Percentiles rank a stretch among this genome's conserved stretches.
phyloP scores from a whole-genome alignment of 1,140 invertebrate species.

The Spodoptera litura region DNA sequence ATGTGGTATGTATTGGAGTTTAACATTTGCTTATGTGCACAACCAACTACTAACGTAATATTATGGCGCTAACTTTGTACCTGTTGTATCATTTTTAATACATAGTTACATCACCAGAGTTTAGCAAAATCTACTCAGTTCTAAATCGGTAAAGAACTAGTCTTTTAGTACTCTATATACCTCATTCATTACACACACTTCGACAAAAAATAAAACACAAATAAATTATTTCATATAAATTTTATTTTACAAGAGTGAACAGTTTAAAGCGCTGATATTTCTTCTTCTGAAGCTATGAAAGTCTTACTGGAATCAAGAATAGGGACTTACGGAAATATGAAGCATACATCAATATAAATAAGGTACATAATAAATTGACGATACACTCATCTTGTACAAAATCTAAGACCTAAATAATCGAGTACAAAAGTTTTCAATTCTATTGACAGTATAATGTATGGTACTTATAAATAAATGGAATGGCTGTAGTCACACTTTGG shows the following conservation, averaged over 20 bases:
- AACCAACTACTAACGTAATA: too few relatives aligned
- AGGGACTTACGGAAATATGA: constrained; percentile 8
- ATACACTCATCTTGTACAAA: constrained; percentile 50
- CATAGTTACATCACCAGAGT: too few relatives aligned
- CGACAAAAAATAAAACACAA: background rate
- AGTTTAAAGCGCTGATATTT: constrained; percentile 53
- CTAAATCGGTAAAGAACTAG: too few relatives aligned
- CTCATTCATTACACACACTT: too few relatives aligned
- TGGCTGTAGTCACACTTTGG: constrained; percentile 31
- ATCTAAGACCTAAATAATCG: constrained; percentile 52
- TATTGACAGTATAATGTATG: constrained; percentile 18
- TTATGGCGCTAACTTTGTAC: too few relatives aligned
- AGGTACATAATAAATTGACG: constrained; percentile 10
- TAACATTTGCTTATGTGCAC: too few relatives aligned
- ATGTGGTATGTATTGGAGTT: too few relatives aligned
- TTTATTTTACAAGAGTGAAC: constrained; percentile 48
- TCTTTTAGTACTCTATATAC: too few relatives aligned
- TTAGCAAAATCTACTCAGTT: too few relatives aligned
- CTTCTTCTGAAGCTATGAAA: constrained; percentile 45
- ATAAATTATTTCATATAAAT: constrained; percentile 35
- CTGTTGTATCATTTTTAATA: too few relatives aligned
- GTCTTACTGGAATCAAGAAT: constrained; percentile 24
- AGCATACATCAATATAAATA: constrained; percentile 14
- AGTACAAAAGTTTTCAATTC: constrained; percentile 51
- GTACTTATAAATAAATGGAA: background rate